These are phyloP conservation scores for Ctena decussata DNA, from an alignment of 2,888 invertebrate species.

Conservation along the genomic window DNA sequence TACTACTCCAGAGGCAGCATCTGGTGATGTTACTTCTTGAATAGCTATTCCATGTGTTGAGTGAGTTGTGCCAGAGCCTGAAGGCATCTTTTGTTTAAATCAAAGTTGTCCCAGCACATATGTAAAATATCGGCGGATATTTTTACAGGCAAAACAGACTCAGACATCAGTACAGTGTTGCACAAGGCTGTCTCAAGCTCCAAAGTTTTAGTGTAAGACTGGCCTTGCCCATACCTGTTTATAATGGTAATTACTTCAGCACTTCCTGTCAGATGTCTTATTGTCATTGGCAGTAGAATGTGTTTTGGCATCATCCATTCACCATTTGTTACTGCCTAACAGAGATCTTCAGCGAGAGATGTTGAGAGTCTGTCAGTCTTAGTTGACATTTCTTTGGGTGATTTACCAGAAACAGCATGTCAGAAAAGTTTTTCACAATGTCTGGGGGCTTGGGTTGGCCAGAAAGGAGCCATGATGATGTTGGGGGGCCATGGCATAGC, in stretches of 20 bases:
- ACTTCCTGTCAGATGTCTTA: conserved; percentile 31
- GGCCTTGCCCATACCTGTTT: conserved; percentile 25
- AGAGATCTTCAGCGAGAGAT: conserved; percentile 22
- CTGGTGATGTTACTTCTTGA: conserved; percentile 26
- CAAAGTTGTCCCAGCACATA: conserved; percentile 38
- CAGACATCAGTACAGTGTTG: background rate
- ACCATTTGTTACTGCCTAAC: conserved; percentile 24
- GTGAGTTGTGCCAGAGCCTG: conserved; percentile 34
- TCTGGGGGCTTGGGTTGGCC: background rate
- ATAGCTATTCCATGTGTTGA: conserved; percentile 37
- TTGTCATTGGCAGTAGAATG: conserved; percentile 22
- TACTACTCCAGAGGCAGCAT: background rate
- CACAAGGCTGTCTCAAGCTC: conserved; percentile 38
- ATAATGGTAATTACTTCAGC: conserved; percentile 21
- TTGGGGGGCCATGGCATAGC: conserved; percentile 30
- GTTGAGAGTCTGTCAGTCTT: background rate
- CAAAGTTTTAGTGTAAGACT: conserved; percentile 17
- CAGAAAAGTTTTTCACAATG: background rate
- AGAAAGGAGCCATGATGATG: conserved; percentile 6
- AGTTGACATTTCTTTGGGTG: background rate
- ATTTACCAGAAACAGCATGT: background rate
- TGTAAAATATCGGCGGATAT: conserved; percentile 5
- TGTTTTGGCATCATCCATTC: conserved; percentile 33
- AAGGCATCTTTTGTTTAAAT: conserved; percentile 9
- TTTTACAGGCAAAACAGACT: conserved; percentile 12